phyloP scores from a whole-genome alignment of 2,888 invertebrate species.

The Volucella inflata region DNA sequence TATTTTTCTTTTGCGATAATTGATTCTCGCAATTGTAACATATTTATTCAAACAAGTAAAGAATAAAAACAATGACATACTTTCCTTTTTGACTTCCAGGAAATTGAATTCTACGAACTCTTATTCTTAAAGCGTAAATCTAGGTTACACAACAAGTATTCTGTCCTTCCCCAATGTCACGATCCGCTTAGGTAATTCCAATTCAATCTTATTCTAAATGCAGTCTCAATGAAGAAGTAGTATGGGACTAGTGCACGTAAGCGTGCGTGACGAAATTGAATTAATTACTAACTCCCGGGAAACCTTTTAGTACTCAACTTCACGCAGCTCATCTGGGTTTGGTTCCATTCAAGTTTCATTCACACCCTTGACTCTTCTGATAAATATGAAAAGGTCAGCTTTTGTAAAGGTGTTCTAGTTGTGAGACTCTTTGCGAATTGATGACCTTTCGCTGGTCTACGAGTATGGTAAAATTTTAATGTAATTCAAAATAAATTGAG shows the following conservation, averaged over 20 bases:
- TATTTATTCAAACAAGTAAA: too few species aligned
- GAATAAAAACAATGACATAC: slow-evolving; percentile 3
- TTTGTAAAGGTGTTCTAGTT: too few species aligned
- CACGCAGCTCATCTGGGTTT: slow-evolving; percentile 2
- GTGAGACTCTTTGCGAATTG: background rate
- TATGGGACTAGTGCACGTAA: slow-evolving; percentile 43
- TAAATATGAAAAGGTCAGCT: slow-evolving; percentile 1
- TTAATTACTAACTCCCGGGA: slow-evolving; percentile 46
- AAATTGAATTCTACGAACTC: slow-evolving; percentile 1
- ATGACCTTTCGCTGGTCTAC: background rate
- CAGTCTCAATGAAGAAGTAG: slow-evolving; percentile 12
- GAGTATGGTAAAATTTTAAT: background rate
- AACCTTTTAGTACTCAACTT: slow-evolving; percentile 41
- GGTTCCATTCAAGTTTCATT: background rate
- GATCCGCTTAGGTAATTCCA: slow-evolving; percentile 58
- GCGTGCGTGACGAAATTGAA: slow-evolving; percentile 65
- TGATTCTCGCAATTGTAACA: too few species aligned
- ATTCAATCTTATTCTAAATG: slow-evolving; percentile 43
- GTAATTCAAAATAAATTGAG: background rate
- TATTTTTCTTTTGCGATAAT: too few species aligned
- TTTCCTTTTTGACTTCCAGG: slow-evolving; percentile 7
- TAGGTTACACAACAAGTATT: background rate
- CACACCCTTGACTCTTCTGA: slow-evolving; percentile 24
- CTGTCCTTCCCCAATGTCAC: slow-evolving; percentile 49
- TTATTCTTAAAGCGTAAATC: slow-evolving; percentile 1